A percentile compares a stretch with the other conserved stretches of the same genome.
Conservation (phyloP, 2,888 invertebrate species). For the Lapara coniferarum region DNA sequence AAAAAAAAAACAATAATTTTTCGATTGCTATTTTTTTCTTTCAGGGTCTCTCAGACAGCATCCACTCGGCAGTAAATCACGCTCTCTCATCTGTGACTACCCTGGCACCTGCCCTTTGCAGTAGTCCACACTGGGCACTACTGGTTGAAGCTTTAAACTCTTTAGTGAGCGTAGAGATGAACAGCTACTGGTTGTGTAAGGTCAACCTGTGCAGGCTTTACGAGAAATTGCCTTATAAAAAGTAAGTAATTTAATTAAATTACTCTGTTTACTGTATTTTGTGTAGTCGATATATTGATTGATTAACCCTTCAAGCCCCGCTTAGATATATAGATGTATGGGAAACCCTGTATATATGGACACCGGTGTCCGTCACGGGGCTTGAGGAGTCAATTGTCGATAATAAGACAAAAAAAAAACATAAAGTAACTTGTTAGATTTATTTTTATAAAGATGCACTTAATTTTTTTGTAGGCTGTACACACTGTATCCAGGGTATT, state of each 20-base stretch:
- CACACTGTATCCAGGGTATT: conserved; percentile 69
- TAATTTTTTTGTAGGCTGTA: conserved; percentile 57
- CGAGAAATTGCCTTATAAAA: conserved; percentile 70
- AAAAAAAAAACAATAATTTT: background rate
- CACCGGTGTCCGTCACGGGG: too few species aligned
- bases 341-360: too few species aligned
- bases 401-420: too few species aligned
- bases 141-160: conserved; percentile 84
- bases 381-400: too few species aligned
- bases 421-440: too few species aligned
- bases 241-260: conserved; percentile 52
- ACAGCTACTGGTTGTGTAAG: conserved; percentile 94
- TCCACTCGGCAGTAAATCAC: conserved; percentile 89
- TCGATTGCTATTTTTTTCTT: conserved; percentile 33
- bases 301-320: too few species aligned
- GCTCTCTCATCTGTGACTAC: conserved; percentile 85
- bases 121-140: conserved; percentile 84
- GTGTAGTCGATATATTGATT: too few species aligned
- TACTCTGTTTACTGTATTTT: background rate
- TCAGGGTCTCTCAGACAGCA: conserved; percentile 89
- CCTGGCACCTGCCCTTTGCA: conserved; percentile 84
- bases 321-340: too few species aligned
- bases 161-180: conserved; percentile 86
- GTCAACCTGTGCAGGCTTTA: conserved; percentile 81
- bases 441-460: too few species aligned